phyloP scores from a whole-genome alignment of 1,140 invertebrate genomes.

The Drosophila kikkawai region DNA sequence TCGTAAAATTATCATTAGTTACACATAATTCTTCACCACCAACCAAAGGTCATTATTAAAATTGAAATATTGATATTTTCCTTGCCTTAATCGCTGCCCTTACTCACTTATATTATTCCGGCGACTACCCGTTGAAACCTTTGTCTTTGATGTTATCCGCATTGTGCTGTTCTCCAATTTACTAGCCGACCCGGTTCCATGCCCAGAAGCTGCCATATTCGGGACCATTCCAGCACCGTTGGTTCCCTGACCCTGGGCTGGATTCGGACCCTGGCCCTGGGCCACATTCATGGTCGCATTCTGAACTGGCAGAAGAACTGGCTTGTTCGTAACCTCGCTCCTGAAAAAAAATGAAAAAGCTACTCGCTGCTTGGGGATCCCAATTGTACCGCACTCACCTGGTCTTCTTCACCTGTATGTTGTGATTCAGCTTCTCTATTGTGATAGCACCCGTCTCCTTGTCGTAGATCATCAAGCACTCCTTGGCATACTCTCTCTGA shows the following conservation, averaged over 20 bases:
- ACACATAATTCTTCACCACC: neutral
- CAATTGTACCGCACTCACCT: constrained; percentile 86
- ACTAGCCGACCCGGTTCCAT: constrained; percentile 63
- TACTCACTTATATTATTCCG: constrained; percentile 81
- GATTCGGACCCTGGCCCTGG: constrained; percentile 4
- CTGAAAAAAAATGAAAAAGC: constrained; percentile 43
- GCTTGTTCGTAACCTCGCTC: constrained; percentile 78
- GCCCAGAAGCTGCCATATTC: constrained; percentile 27
- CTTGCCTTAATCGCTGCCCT: neutral
- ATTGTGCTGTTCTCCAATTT: constrained; percentile 82
- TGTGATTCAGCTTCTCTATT: constrained; percentile 94
- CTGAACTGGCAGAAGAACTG: constrained; percentile 68
- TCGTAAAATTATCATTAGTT: neutral
- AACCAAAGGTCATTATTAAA: neutral
- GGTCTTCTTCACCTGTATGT: constrained; percentile 98
- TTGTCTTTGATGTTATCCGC: constrained; percentile 80
- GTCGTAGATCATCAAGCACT: constrained; percentile 98
- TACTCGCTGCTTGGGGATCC: neutral
- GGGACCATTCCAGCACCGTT: constrained; percentile 26
- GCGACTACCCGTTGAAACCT: constrained; percentile 84
- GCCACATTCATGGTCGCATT: constrained; percentile 41
- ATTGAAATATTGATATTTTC: neutral
- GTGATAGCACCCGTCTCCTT: constrained; percentile 95
- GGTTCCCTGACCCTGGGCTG: constrained; percentile 10
- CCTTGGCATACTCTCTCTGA: constrained; percentile 95